Evolutionary conservation across 2,888 invertebrate genomes (phyloP).

Genomic region (Panopea generosa): DNA sequence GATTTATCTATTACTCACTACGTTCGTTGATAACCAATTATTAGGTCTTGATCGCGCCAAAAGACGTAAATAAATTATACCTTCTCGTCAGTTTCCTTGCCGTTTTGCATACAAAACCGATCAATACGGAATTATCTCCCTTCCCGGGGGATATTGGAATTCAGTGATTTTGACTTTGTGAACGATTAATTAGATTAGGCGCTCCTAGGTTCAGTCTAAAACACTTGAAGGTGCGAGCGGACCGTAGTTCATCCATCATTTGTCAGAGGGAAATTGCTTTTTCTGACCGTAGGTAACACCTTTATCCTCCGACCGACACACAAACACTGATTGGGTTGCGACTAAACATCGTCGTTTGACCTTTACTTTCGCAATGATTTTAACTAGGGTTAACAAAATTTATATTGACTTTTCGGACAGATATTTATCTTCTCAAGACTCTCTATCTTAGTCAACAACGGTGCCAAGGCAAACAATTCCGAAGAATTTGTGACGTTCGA

Average conservation of each 20-base stretch:
- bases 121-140: conserved; percentile 53
- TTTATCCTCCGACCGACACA: conserved; percentile 7
- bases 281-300: conserved; percentile 45
- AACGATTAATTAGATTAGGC: conserved; percentile 51
- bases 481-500: no score
- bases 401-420: no score
- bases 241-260: conserved; percentile 56
- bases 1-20: conserved; percentile 45
- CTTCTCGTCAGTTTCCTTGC: conserved; percentile 22
- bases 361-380: conserved; percentile 6
- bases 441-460: no score
- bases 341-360: conserved; percentile 33
- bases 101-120: conserved; percentile 55
- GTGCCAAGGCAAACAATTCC: no score
- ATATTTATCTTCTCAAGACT: no score
- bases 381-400: no score
- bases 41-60: conserved; percentile 55
- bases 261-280: conserved; percentile 52
- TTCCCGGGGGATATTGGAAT: conserved; percentile 45
- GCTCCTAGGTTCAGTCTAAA: conserved; percentile 24
- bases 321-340: conserved; percentile 22
- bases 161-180: conserved; percentile 60
- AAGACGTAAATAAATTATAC: conserved; percentile 65
- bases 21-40: conserved; percentile 44
- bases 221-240: conserved; percentile 53